phyloP scores from a whole-genome alignment of 2,113 vertebrate species.

The Macroglossus sobrinus region DNA sequence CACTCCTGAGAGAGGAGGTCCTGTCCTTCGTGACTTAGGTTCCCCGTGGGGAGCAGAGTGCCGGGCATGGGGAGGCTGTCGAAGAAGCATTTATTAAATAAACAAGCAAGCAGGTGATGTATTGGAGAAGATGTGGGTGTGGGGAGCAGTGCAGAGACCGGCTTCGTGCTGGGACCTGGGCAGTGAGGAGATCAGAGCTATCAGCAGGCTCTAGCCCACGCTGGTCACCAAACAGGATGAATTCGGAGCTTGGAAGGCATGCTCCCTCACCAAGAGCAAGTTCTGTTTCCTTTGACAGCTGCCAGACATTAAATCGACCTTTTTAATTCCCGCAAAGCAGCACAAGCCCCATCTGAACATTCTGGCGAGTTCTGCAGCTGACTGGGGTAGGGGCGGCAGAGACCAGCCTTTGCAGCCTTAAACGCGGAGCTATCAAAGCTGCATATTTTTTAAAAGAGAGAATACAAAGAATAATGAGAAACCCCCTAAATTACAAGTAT shows the following conservation, averaged over 20 bases:
- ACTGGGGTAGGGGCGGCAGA: not conserved
- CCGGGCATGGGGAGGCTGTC: too few species aligned
- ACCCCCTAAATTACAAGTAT: slow-evolving; percentile 76
- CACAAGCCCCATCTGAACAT: not conserved
- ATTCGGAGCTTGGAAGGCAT: not conserved
- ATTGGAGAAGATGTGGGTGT: too few species aligned
- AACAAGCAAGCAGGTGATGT: too few species aligned
- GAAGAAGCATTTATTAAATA: too few species aligned
- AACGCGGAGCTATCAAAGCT: slow-evolving; percentile 31
- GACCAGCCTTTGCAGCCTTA: not conserved
- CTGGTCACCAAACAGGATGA: fast-evolving
- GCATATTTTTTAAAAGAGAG: slow-evolving; percentile 33
- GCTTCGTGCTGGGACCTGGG: not conserved
- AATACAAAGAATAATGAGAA: slow-evolving; percentile 58
- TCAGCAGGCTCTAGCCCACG: not conserved
- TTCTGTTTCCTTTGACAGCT: not conserved
- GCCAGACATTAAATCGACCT: not conserved
- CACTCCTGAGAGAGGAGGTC: too few species aligned
- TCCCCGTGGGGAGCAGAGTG: too few species aligned
- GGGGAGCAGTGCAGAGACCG: not conserved
- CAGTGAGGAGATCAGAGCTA: fast-evolving
- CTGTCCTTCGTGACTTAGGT: too few species aligned
- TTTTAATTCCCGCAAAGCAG: not conserved
- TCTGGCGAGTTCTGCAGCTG: fast-evolving
- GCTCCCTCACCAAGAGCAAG: not conserved